phyloP scores from a whole-genome alignment of 2,888 invertebrate species.

The Diarsia mendica region DNA sequence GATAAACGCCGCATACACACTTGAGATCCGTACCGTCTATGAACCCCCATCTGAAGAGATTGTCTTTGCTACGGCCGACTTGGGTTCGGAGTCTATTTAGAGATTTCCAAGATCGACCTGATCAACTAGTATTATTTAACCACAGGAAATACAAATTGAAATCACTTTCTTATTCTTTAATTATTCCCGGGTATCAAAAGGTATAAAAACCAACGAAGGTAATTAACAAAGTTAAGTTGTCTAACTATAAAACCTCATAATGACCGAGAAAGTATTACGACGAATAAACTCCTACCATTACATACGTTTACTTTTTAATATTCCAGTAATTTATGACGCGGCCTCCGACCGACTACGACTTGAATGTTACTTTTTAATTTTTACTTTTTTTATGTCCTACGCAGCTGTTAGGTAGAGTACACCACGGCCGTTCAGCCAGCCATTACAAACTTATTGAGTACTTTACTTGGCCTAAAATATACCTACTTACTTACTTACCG shows the following conservation, averaged over 20 bases:
- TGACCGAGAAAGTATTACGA: constrained; percentile 1
- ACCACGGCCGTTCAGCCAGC: constrained; percentile 49
- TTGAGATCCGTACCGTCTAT: too few relatives aligned
- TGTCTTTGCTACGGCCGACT: too few relatives aligned
- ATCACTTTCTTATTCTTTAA: background rate
- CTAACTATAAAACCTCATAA: background rate
- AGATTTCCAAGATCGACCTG: too few relatives aligned
- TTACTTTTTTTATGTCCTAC: constrained; percentile 55
- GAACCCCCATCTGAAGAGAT: too few relatives aligned
- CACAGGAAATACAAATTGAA: too few relatives aligned
- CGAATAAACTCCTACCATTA: constrained; percentile 10
- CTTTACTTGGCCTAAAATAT: constrained; percentile 45
- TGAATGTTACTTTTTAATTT: constrained; percentile 51
- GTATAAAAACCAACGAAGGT: constrained; percentile 6
- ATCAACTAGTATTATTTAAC: too few relatives aligned
- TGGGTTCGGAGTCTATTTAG: too few relatives aligned
- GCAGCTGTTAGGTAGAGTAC: constrained; percentile 52
- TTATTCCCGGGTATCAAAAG: background rate
- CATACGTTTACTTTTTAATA: constrained; percentile 29
- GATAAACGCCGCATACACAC: too few relatives aligned
- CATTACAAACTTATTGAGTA: constrained; percentile 63
- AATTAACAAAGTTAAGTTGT: background rate
- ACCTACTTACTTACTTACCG: constrained; percentile 12
- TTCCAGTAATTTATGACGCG: constrained; percentile 28
- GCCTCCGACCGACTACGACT: constrained; percentile 13